Base-by-base conservation (phyloP, 1,140 invertebrate species). In the Trigoniulus corallinus region DNA sequence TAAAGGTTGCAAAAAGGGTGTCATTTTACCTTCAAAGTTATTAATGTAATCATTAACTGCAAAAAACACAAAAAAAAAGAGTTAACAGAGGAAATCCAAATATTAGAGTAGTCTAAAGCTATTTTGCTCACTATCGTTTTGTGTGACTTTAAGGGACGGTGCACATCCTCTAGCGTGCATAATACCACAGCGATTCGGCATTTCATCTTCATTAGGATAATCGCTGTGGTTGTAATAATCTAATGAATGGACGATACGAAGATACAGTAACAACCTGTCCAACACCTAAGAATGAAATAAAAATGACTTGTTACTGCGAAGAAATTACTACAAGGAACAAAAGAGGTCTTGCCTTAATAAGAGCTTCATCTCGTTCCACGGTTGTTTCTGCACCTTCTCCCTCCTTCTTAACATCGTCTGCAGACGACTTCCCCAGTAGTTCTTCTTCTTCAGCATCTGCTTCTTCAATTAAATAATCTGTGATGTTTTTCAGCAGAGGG, bases 191-290 rank as follows among this genome's bases (percentile, higher is more conserved):
- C 93, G 75, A 66, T 98, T 97, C 0, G 96, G 96, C 95, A 99
- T 99, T 64, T 96, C 93, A 67, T 99, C 95, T 70, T 99, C 96
- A 63, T 96, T 95, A 0, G 93, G 89, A 72, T 99, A 99, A 61
- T 99, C 94, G 60, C 87, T 92, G 59, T 94, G 88, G 69, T 94
- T 96, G 65, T 99, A 99, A 64, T 94, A 99, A 68, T 99, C 96
- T 42, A 98, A 84, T 0, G 93, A 98, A 69, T 99, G 93, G 0
- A 99, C 96, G 42, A 98, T 78, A 29, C 96, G 77, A 54, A 99
- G 68, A 64, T 99, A 99, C 10, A 98, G 66, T 27, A 98, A 76
- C 39, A 99, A 74, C 29, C 81, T 70, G 62, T 88, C 86, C 43
- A 88, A 63, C 24, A 82, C 80, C 75, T 81, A 55, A 2, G 61